Percentiles rank a stretch among this genome's conserved stretches.
Conservation (phyloP, 2,797 vertebrate species). For the Lutjanus argentimaculatus region DNA sequence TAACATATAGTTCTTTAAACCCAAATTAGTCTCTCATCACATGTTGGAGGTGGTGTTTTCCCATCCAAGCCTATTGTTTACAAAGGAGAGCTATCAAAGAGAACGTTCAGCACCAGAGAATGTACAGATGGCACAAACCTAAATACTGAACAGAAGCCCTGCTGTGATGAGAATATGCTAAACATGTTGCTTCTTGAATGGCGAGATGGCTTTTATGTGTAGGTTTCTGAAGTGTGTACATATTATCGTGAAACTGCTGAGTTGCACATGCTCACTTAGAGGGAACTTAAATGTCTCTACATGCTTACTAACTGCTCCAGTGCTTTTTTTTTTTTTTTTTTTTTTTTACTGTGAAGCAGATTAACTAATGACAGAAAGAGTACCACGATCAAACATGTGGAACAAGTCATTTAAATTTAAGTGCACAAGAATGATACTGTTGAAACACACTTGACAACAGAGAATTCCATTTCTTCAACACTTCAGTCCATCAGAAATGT, state of each 20-base stretch:
- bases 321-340: slow-evolving; percentile 37
- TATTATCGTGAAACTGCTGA: slow-evolving; percentile 30
- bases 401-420: slow-evolving; percentile 45
- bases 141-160: slow-evolving; percentile 53
- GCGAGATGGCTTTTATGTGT: slow-evolving; percentile 51
- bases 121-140: slow-evolving; percentile 66
- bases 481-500: slow-evolving; percentile 12
- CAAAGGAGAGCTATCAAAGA: slow-evolving; percentile 63
- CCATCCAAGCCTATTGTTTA: slow-evolving; percentile 50
- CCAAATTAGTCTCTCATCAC: slow-evolving; percentile 24
- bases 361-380: slow-evolving; percentile 44
- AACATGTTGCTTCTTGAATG: slow-evolving; percentile 54
- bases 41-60: slow-evolving; percentile 25
- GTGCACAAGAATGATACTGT: slow-evolving; percentile 17
- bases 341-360: slow-evolving; percentile 43
- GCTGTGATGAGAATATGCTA: slow-evolving; percentile 62
- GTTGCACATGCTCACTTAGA: slow-evolving; percentile 26
- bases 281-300: slow-evolving; percentile 30
- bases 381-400: slow-evolving; percentile 39
- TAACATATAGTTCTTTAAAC: slow-evolving; percentile 10
- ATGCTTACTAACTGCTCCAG: slow-evolving; percentile 25
- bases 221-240: slow-evolving; percentile 65
- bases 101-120: slow-evolving; percentile 44
- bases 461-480: slow-evolving; percentile 3
- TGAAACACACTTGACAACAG: slow-evolving; percentile 15